A percentile compares a stretch with the other conserved stretches of the same genome.
Evolutionary conservation across 2,113 vertebrate genomes (phyloP).

Genomic region (Plotosus lineatus): DNA sequence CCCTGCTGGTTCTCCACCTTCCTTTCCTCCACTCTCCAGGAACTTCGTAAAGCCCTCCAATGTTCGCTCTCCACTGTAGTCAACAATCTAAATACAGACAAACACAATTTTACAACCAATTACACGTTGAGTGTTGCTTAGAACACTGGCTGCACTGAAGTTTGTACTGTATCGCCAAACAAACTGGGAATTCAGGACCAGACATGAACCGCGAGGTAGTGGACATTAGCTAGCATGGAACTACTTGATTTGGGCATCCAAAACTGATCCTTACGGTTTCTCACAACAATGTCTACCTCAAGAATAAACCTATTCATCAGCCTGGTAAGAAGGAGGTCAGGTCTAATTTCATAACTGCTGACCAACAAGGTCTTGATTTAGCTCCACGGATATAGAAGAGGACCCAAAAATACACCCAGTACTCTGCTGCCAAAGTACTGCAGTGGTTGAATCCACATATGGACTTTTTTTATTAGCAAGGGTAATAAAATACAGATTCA

Average conservation of each 20-base stretch:
- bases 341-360: not conserved
- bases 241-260: not conserved
- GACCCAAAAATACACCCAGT: not conserved
- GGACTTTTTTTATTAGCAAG: not conserved
- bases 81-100: constrained; percentile 79
- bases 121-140: not conserved
- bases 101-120: not conserved
- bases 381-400: not conserved
- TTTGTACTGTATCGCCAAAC: not conserved
- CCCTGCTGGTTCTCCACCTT: constrained; percentile 82
- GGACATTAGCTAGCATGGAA: not conserved
- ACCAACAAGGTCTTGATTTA: constrained; percentile 20
- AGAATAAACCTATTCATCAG: not conserved
- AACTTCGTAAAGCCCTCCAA: constrained; percentile 94
- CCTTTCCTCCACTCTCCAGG: constrained; percentile 92
- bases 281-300: not conserved
- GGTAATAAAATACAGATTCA: not conserved
- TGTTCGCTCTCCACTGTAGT: constrained; percentile 95
- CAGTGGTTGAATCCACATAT: not conserved
- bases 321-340: not conserved
- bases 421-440: not conserved
- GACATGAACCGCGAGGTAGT: not conserved
- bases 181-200: not conserved
- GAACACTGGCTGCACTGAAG: not conserved
- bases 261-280: not conserved